A percentile compares a stretch with the other conserved stretches of the same genome.
Conservation (phyloP, 2,113 vertebrate species). For the Rhea pennata region DNA sequence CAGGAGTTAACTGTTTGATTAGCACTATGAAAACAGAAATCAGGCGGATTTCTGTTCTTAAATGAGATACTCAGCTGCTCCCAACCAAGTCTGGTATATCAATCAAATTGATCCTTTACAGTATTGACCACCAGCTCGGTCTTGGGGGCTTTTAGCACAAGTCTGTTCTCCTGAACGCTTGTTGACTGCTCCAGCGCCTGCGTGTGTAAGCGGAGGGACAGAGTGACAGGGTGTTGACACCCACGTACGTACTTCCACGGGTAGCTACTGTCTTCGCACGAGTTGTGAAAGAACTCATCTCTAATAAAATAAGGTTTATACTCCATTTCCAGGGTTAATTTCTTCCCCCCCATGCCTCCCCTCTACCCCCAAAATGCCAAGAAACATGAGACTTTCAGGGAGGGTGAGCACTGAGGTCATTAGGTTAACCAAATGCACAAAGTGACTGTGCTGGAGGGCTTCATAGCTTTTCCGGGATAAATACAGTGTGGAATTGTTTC, state of each 20-base stretch:
- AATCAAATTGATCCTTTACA: background rate
- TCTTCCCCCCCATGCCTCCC: too few species aligned
- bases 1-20: background rate
- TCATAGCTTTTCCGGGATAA: background rate
- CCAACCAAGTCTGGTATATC: background rate
- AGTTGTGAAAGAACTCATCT: background rate
- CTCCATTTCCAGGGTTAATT: background rate
- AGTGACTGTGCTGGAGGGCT: background rate
- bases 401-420: background rate
- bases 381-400: background rate
- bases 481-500: constrained; percentile 36
- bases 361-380: background rate
- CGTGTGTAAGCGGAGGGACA: background rate
- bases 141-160: background rate
- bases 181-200: background rate
- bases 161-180: background rate
- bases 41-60: background rate
- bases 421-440: constrained; percentile 16
- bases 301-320: accelerated
- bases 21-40: background rate
- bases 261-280: background rate
- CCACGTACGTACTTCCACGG: background rate
- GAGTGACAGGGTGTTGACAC: background rate
- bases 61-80: background rate
- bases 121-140: background rate